Base-by-base conservation (phyloP, 2,113 vertebrate genomes). In the Anguilla rostrata region DNA sequence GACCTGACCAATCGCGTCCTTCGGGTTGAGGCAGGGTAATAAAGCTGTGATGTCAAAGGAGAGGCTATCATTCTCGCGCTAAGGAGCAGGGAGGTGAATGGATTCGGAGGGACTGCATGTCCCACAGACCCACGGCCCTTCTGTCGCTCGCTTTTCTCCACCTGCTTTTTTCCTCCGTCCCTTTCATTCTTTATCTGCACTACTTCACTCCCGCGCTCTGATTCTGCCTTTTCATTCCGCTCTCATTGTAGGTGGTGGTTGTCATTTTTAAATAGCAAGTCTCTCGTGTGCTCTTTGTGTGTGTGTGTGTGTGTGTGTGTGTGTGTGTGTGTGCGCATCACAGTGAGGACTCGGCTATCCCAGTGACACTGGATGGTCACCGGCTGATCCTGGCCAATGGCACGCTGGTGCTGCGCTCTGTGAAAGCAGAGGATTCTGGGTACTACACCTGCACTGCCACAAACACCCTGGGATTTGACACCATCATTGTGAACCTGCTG, bases 391-490 rank as follows among this genome's bases (percentile, higher is more conserved):
- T 98, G 89, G 82, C 96, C 49, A 99, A 99, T 0, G 98, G 98
- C 84, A 99, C 98, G 0, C 91, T 99, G 92, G 96, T 97, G 91
- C 95, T 99, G 87, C 98, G 98, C 22, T 96, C 97, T 0, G 98
- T 99, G 89, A 99, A 98, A 90, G 98, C 98, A 0, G 98, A 99
- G 90, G 98, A 99, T 91, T 99, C 97, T 0, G 98, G 98, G 66
- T 99, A 99, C 91, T 99, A 99, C 92, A 99, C 98, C 83, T 99
- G 98, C 94, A 99, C 98, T 0, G 98, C 98, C 89, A 99, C 98
- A 91, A 99, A 99, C 95, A 98, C 97, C 0, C 96, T 98, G 84
- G 98, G 98, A 87, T 99, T 99, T 0, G 98, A 99, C 92, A 99
- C 98, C 88, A 99, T 99, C 92, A 98, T 99, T 20, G 94, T 99